Percentiles rank a stretch among this genome's conserved stretches.
phyloP scores from a whole-genome alignment of 23 tunicate species.

The Styela plicata region DNA sequence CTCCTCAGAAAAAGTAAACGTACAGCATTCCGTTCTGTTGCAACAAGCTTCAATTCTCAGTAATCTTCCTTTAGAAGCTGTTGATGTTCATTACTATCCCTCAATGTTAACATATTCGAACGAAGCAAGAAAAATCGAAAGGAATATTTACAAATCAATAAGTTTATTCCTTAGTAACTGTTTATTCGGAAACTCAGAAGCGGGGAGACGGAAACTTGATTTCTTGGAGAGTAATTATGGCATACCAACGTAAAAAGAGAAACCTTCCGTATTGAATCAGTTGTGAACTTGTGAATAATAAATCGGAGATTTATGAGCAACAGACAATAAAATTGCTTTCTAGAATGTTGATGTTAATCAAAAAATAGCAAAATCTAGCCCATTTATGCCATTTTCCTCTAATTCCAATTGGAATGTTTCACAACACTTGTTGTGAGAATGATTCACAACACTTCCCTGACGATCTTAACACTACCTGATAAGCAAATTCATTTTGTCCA shows the following conservation, averaged over 20 bases:
- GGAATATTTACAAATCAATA: constrained; percentile 32
- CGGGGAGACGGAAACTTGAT: not conserved
- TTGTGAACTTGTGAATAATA: too few species aligned
- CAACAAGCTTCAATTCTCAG: constrained; percentile 20
- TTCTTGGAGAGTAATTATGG: not conserved
- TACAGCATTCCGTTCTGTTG: constrained; percentile 53
- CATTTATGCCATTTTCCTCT: too few species aligned
- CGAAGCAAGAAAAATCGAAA: constrained; percentile 12
- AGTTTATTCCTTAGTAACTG: constrained; percentile 44
- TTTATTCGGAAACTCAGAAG: constrained; percentile 32
- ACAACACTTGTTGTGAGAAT: too few species aligned
- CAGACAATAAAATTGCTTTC: too few species aligned
- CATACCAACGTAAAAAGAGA: not conserved
- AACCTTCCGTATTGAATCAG: too few species aligned
- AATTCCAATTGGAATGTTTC: too few species aligned
- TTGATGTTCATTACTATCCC: constrained; percentile 34
- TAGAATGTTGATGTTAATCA: too few species aligned
- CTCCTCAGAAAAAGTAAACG: constrained; percentile 30
- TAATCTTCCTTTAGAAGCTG: constrained; percentile 23
- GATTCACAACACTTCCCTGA: too few species aligned
- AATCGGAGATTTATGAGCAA: too few species aligned
- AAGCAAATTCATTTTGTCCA: too few species aligned
- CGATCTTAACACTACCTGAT: too few species aligned
- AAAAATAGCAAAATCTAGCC: too few species aligned
- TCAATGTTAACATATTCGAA: constrained; percentile 24